A percentile compares a stretch with the other conserved stretches of the same genome.
Evolutionary conservation across 2,797 vertebrate species (phyloP).

Genomic region (Prunella strophiata): DNA sequence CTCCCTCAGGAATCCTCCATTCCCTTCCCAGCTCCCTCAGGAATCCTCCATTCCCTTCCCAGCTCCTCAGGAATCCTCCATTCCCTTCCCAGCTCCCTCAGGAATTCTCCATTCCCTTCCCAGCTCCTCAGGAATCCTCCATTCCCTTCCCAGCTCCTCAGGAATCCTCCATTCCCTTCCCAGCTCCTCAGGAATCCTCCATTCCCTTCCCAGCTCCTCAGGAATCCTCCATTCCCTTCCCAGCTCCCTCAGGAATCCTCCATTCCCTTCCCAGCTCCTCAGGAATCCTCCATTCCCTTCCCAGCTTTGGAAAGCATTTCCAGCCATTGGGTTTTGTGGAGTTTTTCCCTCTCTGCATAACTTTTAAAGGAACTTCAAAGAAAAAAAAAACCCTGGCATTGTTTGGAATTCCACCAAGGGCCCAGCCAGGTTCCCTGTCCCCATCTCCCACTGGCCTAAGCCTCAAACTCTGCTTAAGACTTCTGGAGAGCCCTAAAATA

Average conservation of each 20-base stretch:
- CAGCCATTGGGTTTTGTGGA: background rate
- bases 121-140: too few species aligned
- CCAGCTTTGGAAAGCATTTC: background rate
- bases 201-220: too few species aligned
- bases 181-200: background rate
- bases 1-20: too few species aligned
- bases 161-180: background rate
- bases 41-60: background rate
- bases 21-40: background rate
- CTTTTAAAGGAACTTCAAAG: background rate
- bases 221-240: background rate
- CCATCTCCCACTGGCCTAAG: background rate
- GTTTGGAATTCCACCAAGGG: background rate
- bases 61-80: background rate
- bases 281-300: background rate
- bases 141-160: too few species aligned
- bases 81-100: background rate
- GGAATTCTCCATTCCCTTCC: too few species aligned
- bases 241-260: background rate
- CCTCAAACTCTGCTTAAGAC: background rate
- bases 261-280: background rate
- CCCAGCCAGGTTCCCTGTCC: background rate
- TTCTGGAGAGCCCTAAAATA: background rate
- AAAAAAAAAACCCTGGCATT: accelerated
- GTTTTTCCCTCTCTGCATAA: background rate